Percentiles rank a stretch among this genome's conserved stretches.
Conservation (phyloP, 1,140 invertebrate genomes). For the Anastatus disparis region DNA sequence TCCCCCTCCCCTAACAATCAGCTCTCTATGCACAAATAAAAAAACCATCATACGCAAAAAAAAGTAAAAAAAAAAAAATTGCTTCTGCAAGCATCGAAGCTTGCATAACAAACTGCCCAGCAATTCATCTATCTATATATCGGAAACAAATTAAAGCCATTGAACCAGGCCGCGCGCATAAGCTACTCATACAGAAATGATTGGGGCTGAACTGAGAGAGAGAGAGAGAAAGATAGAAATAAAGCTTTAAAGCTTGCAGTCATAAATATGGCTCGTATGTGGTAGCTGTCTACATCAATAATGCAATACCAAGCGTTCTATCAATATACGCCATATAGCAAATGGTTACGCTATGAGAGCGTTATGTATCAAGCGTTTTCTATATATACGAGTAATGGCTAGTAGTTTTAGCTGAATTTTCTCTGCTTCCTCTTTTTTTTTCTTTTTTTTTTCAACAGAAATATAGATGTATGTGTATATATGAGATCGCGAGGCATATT, state of each 20-base stretch:
- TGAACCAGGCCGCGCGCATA: not conserved
- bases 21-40: too few relatives aligned
- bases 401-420: too few relatives aligned
- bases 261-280: conserved; percentile 63
- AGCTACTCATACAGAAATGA: conserved; percentile 47
- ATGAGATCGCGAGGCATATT: conserved; percentile 62
- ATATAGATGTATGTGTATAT: too few relatives aligned
- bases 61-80: too few relatives aligned
- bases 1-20: too few relatives aligned
- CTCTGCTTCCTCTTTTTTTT: too few relatives aligned
- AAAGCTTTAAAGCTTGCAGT: conserved; percentile 51
- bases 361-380: conserved; percentile 63
- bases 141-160: conserved; percentile 29
- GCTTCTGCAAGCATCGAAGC: too few relatives aligned
- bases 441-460: too few relatives aligned
- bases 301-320: conserved; percentile 56
- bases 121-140: not conserved
- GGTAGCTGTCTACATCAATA: conserved; percentile 54
- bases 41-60: too few relatives aligned
- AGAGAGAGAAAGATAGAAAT: too few relatives aligned
- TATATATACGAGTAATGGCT: too few relatives aligned
- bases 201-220: conserved; percentile 45
- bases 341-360: conserved; percentile 43
- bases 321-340: conserved; percentile 56
- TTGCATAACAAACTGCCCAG: too few relatives aligned